Base-by-base conservation (phyloP, 2,797 vertebrate genomes). In the Leptatherina wallacei region DNA sequence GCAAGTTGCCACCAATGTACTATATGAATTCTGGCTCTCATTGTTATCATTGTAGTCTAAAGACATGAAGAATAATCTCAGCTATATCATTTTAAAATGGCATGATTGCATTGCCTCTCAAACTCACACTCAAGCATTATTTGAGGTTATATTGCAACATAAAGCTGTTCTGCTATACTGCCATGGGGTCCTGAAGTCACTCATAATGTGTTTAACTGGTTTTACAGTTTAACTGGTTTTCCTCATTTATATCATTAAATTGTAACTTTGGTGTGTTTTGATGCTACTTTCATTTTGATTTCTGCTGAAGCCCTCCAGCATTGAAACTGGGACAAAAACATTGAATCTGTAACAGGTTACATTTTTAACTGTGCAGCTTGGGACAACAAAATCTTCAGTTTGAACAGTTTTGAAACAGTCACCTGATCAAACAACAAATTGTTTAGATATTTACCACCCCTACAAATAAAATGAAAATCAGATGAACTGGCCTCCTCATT, bases 401-500 rank as follows among this genome's bases (percentile, higher is more conserved):
- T 54, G 14, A 27, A 44, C 51, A 16, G 4, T 29, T 29, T 27
- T 55, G 27, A 55, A 55, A 51, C 22, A 12, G 49, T 12, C n/a
- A 47, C 44, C 44, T 18, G 42, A 18, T 6, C 6, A 2, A 44
- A 44, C 42, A 7, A 20, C 42, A 35, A 10, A 30, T 30, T 47
- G 18, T 47, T 40, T 16, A 16, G 59, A 38, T 11, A 16, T 1
- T 69, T 36, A 68, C 30, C 38, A 78, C 66, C 32, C 52, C 30
- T 11, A 10, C 47, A 49, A 51, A 61, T 64, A 52, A 18, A 59
- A 6, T 22, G 24, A 11, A 9, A 30, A 33, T 58, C n/a, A 59
- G 12, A 69, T 69, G 24, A 68, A 67, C 22, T 10, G 13, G 47
- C 30, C 36, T 8, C 0, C 61, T 77, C 55, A 66, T 80, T 71